A percentile compares a stretch with the other conserved stretches of the same genome.
Conservation (phyloP, 2,797 vertebrate genomes). For the Pseudotriccus pelzelni region DNA sequence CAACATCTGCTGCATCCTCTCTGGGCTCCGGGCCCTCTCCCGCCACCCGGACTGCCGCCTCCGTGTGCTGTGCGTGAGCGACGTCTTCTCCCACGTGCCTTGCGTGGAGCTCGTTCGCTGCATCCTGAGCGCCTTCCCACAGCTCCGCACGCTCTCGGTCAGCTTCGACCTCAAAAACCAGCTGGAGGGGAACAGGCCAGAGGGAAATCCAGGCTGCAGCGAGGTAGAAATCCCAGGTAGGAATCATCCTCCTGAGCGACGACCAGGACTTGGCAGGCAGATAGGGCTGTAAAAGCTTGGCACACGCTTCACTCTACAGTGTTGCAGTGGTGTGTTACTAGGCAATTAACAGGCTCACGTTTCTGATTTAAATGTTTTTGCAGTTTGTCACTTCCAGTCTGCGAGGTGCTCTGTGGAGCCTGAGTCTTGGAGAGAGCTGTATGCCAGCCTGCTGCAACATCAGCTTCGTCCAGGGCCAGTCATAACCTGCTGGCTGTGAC, state of each 20-base stretch:
- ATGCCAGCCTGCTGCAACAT: neutral
- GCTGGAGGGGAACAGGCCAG: slow-evolving; percentile 63
- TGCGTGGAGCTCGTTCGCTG: slow-evolving; percentile 74
- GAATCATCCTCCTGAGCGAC: neutral
- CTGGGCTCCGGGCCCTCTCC: slow-evolving; percentile 75
- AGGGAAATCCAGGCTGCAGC: slow-evolving; percentile 31
- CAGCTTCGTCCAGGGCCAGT: neutral
- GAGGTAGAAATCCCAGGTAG: slow-evolving; percentile 78
- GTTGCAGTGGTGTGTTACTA: neutral
- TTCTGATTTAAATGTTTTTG: neutral
- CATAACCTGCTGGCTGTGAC: neutral
- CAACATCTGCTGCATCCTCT: slow-evolving; percentile 76
- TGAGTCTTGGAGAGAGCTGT: neutral
- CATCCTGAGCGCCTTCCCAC: slow-evolving; percentile 72
- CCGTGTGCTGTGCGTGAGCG: slow-evolving; percentile 73
- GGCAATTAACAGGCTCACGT: neutral
- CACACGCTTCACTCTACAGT: accelerated
- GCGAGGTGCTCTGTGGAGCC: neutral
- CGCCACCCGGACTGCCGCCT: slow-evolving; percentile 62
- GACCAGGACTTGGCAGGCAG: neutral
- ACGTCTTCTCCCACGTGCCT: slow-evolving; percentile 76
- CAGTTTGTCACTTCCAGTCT: neutral
- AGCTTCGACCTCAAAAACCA: slow-evolving; percentile 79
- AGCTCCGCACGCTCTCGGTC: slow-evolving; percentile 70
- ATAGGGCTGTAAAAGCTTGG: neutral